Base-by-base conservation (phyloP, 2,797 vertebrate genomes). In the Falco naumanni region DNA sequence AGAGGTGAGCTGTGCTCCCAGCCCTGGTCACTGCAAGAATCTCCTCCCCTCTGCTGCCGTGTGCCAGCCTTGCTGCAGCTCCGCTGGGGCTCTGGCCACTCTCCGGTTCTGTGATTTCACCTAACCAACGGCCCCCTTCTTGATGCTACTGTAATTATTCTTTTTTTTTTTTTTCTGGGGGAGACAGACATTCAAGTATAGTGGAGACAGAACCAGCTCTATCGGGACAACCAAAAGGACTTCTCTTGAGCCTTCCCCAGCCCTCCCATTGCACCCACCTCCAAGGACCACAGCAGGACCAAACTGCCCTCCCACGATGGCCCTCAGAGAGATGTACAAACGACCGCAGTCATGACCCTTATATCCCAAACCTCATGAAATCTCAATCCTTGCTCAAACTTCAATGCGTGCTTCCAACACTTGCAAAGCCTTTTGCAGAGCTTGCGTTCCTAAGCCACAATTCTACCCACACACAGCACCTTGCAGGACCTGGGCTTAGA, bases 401-500 rank as follows among this genome's bases (percentile, higher is more conserved):
- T 13, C 78, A 33, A 6, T 1, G 37, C 85, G 75, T 68, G 60
- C 56, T 56, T 41, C 24, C 34, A 31, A 19, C 1, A 3, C 60
- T 50, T 2, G 25, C 61, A 57, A 50, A 86, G 75, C 75, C 20
- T 5, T 72, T 33, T 4, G 2, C 90, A 53, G 77, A 60, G 86
- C 80, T 90, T 6, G 6, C 2, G 1, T n/a, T 25, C 47, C 1
- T 91, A 79, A 95, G 85, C 63, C 77, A 19, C 66, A 7, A 45
- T 63, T 72, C 71, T 63, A 63, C 63, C 71, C 3, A 5, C 59
- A 29, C 0, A 3, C 68, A 50, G 86, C 89, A 85, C 87, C 95
- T 82, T 82, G 94, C 93, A 90, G 85, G 63, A 89, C 14, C 90
- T 87, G 81, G 87, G 81, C 84, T 96, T 79, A 93, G 84, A 48